Evolutionary conservation across 2,888 invertebrate genomes (phyloP).

Genomic region (Philonicus albiceps): DNA sequence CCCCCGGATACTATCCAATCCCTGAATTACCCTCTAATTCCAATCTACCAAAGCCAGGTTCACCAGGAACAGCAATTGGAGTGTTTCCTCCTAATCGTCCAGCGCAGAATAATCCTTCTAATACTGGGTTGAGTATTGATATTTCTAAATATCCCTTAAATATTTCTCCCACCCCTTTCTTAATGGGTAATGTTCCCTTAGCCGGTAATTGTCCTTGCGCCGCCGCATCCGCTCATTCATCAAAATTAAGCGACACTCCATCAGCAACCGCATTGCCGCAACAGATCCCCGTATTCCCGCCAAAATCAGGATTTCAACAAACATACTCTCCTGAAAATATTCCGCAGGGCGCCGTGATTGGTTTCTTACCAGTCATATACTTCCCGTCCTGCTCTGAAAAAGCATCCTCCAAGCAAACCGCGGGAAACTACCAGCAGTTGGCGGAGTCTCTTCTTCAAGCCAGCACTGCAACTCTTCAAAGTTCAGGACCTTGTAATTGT

Average conservation of each 20-base stretch:
- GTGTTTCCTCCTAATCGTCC: constrained; percentile 65
- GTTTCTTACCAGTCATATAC: constrained; percentile 76
- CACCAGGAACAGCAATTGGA: constrained; percentile 56
- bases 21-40: constrained; percentile 54
- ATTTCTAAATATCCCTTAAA: constrained; percentile 36
- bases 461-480: background rate
- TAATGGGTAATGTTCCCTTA: constrained; percentile 70
- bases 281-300: constrained; percentile 60
- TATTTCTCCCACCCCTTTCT: constrained; percentile 66
- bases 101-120: constrained; percentile 51
- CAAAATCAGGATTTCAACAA: constrained; percentile 55
- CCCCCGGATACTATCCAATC: constrained; percentile 50
- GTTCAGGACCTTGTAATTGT: constrained; percentile 10
- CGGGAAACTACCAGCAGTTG: constrained; percentile 51
- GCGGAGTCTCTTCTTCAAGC: background rate
- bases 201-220: constrained; percentile 71
- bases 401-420: constrained; percentile 58
- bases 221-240: constrained; percentile 67
- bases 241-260: constrained; percentile 54
- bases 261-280: constrained; percentile 57
- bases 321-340: constrained; percentile 60
- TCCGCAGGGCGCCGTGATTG: constrained; percentile 70
- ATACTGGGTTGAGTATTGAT: constrained; percentile 54
- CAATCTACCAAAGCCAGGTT: constrained; percentile 53
- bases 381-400: constrained; percentile 71